Conservation (phyloP, 2,113 vertebrate genomes). For the Campylomormyrus numenius region DNA sequence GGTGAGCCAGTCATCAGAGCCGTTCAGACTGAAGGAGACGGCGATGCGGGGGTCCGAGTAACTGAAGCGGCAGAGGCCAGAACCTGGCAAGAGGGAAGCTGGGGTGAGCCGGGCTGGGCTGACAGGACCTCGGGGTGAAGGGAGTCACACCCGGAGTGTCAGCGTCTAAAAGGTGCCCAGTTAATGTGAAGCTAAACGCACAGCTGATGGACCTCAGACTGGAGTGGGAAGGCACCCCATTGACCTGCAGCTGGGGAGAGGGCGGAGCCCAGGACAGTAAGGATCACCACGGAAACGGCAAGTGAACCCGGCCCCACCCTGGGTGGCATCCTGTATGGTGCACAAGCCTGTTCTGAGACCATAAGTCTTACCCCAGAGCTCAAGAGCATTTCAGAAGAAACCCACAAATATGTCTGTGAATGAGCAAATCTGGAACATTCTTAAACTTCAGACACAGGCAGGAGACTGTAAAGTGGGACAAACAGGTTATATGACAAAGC, state of each 20-base stretch:
- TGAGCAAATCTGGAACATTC: neutral
- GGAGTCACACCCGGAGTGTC: neutral
- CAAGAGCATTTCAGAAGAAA: neutral
- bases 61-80: conserved; percentile 88
- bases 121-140: neutral
- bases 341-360: neutral
- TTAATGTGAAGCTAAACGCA: neutral
- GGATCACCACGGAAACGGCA: neutral
- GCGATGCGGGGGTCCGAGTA: conserved; percentile 87
- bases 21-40: conserved; percentile 80
- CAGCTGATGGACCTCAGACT: neutral
- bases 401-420: neutral
- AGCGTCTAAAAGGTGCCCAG: neutral
- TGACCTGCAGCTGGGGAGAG: too few relatives aligned
- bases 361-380: neutral
- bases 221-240: neutral
- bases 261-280: neutral
- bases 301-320: neutral
- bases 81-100: conserved; percentile 58
- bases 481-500: neutral
- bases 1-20: conserved; percentile 79
- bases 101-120: neutral
- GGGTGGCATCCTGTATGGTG: neutral
- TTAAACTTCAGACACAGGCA: neutral
- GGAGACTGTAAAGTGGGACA: neutral